Evolutionary conservation across 2,888 invertebrate species (phyloP).

Genomic region (Eubasilissa splendida): DNA sequence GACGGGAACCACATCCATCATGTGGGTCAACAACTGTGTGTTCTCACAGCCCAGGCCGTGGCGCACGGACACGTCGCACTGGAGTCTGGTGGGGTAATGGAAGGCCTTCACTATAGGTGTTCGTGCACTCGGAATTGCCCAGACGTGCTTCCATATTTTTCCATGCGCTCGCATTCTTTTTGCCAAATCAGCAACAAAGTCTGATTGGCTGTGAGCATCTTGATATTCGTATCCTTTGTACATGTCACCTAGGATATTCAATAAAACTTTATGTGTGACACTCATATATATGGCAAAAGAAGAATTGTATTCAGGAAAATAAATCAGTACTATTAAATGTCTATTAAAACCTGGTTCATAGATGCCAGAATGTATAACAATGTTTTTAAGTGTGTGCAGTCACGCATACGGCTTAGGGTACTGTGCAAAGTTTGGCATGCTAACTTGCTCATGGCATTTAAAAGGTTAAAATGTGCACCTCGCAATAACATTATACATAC

Average conservation of each 20-base stretch:
- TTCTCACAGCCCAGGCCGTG: conserved; percentile 72
- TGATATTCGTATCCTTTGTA: conserved; percentile 26
- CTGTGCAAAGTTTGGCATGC: no score
- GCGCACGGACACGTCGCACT: conserved; percentile 72
- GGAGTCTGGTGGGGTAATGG: conserved; percentile 65
- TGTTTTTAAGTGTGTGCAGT: no score
- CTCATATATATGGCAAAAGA: no score
- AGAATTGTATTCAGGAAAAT: no score
- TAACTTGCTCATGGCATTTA: no score
- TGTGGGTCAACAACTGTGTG: conserved; percentile 69
- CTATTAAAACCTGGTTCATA: no score
- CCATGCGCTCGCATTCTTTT: conserved; percentile 52
- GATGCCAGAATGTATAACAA: no score
- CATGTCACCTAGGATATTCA: conserved; percentile 43
- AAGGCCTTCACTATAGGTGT: conserved; percentile 72
- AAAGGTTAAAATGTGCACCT: no score
- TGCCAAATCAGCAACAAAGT: conserved; percentile 54
- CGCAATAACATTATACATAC: no score
- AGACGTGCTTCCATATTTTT: conserved; percentile 62
- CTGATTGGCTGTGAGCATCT: conserved; percentile 30
- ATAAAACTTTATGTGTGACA: no score
- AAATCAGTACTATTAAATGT: no score
- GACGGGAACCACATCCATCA: conserved; percentile 64
- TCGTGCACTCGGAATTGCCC: conserved; percentile 65
- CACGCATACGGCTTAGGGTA: no score